A percentile compares a stretch with the other conserved stretches of the same genome.
These are phyloP conservation scores for Neogobius melanostomus DNA, from an alignment of 2,113 vertebrate genomes.

Conservation along the genomic window DNA sequence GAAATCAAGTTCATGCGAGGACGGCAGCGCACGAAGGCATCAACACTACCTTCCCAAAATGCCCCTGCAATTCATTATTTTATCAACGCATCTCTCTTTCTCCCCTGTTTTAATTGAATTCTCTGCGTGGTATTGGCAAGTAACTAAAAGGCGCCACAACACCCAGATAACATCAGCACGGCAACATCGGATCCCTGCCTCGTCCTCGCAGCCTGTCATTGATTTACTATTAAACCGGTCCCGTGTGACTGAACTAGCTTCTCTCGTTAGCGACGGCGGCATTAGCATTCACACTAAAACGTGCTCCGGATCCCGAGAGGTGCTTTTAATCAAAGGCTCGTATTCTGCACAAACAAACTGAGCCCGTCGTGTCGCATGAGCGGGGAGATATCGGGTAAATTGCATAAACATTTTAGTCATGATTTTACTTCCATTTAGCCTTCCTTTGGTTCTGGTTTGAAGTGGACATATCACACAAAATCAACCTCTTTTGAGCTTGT, in stretches of 20 bases:
- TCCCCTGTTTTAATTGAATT: constrained; percentile 18
- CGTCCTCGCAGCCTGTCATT: neutral
- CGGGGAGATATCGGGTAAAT: too few relatives aligned
- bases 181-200: neutral
- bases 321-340: constrained; percentile 34
- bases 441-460: too few relatives aligned
- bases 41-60: too few relatives aligned
- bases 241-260: neutral
- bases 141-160: constrained; percentile 2
- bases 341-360: constrained; percentile 1
- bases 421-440: too few relatives aligned
- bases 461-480: too few relatives aligned
- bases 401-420: too few relatives aligned
- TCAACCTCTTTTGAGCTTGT: too few relatives aligned
- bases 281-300: constrained; percentile 23
- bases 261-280: constrained; percentile 15
- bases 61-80: neutral
- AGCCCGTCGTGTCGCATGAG: too few relatives aligned
- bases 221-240: constrained; percentile 37
- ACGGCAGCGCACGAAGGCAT: neutral
- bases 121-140: constrained; percentile 6
- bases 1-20: neutral
- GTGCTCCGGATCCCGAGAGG: constrained; percentile 25
- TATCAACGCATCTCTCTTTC: neutral
- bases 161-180: constrained; percentile 16